Percentiles rank a stretch among this genome's conserved stretches.
phyloP scores from a whole-genome alignment of 2,113 vertebrate genomes.

The Thinocorus orbignyianus region DNA sequence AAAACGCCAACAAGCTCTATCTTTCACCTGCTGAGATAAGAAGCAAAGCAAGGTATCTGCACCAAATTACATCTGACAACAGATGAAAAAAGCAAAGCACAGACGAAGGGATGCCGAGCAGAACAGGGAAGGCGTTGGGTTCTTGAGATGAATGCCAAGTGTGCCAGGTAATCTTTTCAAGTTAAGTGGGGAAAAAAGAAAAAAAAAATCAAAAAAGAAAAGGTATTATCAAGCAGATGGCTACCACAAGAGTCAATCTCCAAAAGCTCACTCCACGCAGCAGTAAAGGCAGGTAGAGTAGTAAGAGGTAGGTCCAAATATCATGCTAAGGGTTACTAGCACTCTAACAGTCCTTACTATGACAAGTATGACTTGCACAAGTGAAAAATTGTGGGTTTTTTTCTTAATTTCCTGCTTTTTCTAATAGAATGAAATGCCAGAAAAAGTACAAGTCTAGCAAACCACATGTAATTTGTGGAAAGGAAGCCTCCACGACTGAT shows the following conservation, averaged over 20 bases:
- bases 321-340: not conserved
- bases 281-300: too few relatives aligned
- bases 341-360: not conserved
- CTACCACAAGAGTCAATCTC: not conserved
- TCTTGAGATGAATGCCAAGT: not conserved
- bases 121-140: not conserved
- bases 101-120: not conserved
- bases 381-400: not conserved
- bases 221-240: not conserved
- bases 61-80: not conserved
- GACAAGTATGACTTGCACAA: not conserved
- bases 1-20: not conserved
- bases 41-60: not conserved
- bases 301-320: not conserved
- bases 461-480: not conserved
- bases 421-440: not conserved
- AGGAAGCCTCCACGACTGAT: not conserved
- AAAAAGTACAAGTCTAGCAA: not conserved
- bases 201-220: not conserved
- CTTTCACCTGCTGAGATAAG: not conserved
- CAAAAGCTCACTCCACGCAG: not conserved
- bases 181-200: not conserved
- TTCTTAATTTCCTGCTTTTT: not conserved
- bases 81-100: not conserved
- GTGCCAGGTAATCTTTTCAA: slow-evolving; percentile 26